A percentile compares a stretch with the other conserved stretches of the same genome.
Evolutionary conservation across 1,140 invertebrate species (phyloP).

Genomic region (Eueides isabella): DNA sequence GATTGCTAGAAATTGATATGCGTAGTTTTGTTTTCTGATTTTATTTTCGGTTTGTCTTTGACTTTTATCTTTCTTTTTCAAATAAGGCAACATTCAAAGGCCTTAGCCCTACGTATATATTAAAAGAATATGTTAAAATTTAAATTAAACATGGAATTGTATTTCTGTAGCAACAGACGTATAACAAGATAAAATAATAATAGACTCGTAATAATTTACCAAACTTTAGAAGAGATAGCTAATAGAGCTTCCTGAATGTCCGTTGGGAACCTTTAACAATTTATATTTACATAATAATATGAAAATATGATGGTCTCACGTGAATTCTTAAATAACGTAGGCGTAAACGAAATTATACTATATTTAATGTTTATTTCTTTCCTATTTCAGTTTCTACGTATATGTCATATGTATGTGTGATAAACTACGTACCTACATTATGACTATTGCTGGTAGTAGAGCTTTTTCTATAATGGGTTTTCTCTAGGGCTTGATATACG

Average conservation of each 20-base stretch:
- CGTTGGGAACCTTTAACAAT: neutral
- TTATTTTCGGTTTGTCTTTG: too few species aligned
- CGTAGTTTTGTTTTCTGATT: too few species aligned
- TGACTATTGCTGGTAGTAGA: constrained; percentile 14
- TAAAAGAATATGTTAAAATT: neutral
- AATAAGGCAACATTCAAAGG: too few species aligned
- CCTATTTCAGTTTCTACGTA: constrained; percentile 11
- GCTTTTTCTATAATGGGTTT: constrained; percentile 22
- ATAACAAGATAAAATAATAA: neutral
- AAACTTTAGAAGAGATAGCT: constrained; percentile 8
- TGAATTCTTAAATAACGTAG: constrained; percentile 4
- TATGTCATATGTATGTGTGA: constrained; percentile 24
- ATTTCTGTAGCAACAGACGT: neutral
- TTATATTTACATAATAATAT: constrained; percentile 12
- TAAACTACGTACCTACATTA: constrained; percentile 27
- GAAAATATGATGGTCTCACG: constrained; percentile 3
- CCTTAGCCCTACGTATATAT: neutral
- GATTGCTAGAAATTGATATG: too few species aligned
- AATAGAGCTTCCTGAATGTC: constrained; percentile 16
- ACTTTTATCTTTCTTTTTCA: too few species aligned
- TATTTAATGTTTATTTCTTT: constrained; percentile 1
- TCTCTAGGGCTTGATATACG: constrained; percentile 22
- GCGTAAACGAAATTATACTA: neutral
- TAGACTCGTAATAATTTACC: constrained; percentile 7
- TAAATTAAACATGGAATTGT: neutral